These are phyloP conservation scores for Trichogramma evanescens DNA, from an alignment of 2,888 invertebrate genomes.

Conservation along the genomic window DNA sequence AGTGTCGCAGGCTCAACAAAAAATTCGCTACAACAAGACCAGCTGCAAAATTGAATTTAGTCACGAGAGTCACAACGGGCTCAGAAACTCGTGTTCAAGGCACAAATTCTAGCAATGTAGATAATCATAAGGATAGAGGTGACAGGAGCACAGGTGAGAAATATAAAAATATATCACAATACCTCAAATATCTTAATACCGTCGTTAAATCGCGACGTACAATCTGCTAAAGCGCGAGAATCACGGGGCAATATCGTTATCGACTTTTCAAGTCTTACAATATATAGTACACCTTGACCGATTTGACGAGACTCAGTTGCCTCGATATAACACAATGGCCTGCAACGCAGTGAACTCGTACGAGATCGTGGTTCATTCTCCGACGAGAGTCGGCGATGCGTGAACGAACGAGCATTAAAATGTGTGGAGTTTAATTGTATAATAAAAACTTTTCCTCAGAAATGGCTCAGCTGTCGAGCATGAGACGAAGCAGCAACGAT, in stretches of 20 bases:
- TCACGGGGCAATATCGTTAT: no score
- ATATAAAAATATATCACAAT: not conserved
- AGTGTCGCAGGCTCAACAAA: constrained; percentile 37
- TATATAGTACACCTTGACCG: no score
- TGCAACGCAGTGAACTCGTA: no score
- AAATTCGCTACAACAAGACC: constrained; percentile 23
- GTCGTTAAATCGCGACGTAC: no score
- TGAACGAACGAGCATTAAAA: no score
- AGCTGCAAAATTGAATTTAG: constrained; percentile 28
- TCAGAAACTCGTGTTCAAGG: constrained; percentile 34
- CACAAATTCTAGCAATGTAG: constrained; percentile 29
- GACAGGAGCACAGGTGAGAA: constrained; percentile 25
- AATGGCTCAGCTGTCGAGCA: constrained; percentile 43
- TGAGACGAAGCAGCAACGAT: constrained; percentile 35
- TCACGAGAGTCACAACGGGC: constrained; percentile 32
- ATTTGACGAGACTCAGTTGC: no score
- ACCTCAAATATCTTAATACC: no score
- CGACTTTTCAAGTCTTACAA: no score
- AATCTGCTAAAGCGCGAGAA: no score
- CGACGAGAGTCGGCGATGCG: no score
- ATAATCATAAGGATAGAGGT: constrained; percentile 23
- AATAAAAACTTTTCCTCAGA: constrained; percentile 22
- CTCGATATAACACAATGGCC: no score
- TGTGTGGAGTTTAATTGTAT: not conserved
- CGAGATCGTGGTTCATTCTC: no score